These are phyloP conservation scores for Lepisosteus osseus DNA, from an alignment of 2,113 vertebrate species.

Conservation along the genomic window DNA sequence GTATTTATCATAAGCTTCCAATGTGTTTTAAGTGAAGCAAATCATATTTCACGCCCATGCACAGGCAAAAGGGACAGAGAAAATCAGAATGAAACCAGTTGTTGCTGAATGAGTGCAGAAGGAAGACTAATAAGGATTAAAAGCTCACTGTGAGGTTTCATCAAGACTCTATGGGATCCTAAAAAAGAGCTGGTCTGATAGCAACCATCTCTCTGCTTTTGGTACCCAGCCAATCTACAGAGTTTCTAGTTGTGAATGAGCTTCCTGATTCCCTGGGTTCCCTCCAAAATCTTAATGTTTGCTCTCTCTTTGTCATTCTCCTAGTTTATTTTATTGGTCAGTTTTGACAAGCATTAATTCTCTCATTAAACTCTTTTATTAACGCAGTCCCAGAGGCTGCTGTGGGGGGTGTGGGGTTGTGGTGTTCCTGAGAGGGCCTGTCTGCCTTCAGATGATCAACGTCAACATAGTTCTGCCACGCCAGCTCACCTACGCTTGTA, in stretches of 20 bases:
- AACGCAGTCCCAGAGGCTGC: conserved; percentile 5
- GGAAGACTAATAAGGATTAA: too few relatives aligned
- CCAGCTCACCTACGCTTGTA: conserved; percentile 63
- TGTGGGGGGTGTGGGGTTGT: conserved; percentile 30
- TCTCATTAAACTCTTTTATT: conserved; percentile 19
- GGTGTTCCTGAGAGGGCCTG: conserved; percentile 6
- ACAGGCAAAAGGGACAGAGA: too few relatives aligned
- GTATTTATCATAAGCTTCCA: too few relatives aligned
- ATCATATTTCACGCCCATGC: too few relatives aligned
- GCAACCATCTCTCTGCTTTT: not conserved
- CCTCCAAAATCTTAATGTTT: conserved; percentile 5
- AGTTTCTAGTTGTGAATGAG: too few relatives aligned
- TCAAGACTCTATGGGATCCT: too few relatives aligned
- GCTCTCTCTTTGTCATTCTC: conserved; percentile 2
- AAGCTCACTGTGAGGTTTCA: too few relatives aligned
- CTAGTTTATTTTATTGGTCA: conserved; percentile 7
- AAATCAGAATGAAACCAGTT: too few relatives aligned
- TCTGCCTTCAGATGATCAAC: conserved; percentile 48
- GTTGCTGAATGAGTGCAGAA: too few relatives aligned
- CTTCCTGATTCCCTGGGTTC: not conserved
- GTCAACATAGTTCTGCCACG: conserved; percentile 43
- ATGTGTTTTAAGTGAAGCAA: too few relatives aligned
- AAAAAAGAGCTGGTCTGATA: too few relatives aligned
- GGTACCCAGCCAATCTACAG: not conserved
- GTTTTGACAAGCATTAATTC: conserved; percentile 20